Base-by-base conservation (phyloP, 2,797 vertebrate species). In the Catamblyrhynchus diadema region DNA sequence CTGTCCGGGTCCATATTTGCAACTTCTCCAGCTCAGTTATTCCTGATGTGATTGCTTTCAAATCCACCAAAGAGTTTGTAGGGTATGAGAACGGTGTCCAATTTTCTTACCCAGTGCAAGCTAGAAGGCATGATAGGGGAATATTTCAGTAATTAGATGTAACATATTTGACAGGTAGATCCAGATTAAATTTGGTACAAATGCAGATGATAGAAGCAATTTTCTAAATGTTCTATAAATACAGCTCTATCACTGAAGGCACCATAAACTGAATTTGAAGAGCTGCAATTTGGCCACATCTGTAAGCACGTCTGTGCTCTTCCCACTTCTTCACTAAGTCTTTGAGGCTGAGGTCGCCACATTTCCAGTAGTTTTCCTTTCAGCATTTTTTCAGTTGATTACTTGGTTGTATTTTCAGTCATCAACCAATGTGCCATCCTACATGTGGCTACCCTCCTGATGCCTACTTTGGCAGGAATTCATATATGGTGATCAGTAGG, bases 401-500 rank as follows among this genome's bases (percentile, higher is more conserved):
- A 25, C 32, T 21, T 66, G 41, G 20, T 70, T 77, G 39, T 3
- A 12, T 77, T 82, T 82, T 85, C 51, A 62, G 56, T 62, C 35
- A 87, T 47, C 10, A 27, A 54, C n/a, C 30, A 57, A 37, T 32
- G 27, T 66, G 73, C 33, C 17, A 21, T 50, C 39, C 47, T 57
- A 19, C 25, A 28, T 27, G 21, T n/a, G 37, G 42, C 30, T 30
- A 41, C 22, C 45, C 24, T 86, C n/a, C 70, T 13, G 28, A 39
- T 5, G 51, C 3, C 51, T 57, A 0, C 39, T 81, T 81, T 45
- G 6, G 2, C 53, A 75, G 59, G 11, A 80, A 50, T 7, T 61
- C 7, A n/a, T 20, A 35, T 3, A 51, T 0, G 0, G 33, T 12
- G 42, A 37, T 67, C 42, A 75, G 30, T 1, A 89, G 35, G 57